phyloP scores from a whole-genome alignment of 2,888 invertebrate genomes.

The Chaitophorus viminalis region DNA sequence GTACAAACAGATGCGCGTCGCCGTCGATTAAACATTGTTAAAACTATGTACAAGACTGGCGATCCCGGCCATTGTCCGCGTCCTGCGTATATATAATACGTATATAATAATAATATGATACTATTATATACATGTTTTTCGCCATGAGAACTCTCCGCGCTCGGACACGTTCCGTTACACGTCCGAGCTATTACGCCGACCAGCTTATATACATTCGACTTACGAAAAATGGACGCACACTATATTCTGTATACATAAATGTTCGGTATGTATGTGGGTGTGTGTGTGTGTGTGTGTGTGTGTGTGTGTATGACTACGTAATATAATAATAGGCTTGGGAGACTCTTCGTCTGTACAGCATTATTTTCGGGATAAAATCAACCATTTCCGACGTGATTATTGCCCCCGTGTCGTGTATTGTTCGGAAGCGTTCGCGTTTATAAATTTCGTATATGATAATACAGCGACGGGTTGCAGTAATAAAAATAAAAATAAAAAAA shows the following conservation, averaged over 20 bases:
- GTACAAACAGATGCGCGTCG: not conserved
- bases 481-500: not conserved
- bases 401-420: not conserved
- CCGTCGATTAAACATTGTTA: conserved; percentile 25
- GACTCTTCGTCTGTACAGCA: not conserved
- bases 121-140: not conserved
- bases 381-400: conserved; percentile 38
- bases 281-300: not conserved
- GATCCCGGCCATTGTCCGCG: conserved; percentile 35
- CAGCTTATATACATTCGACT: not conserved
- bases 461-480: not conserved
- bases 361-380: not conserved
- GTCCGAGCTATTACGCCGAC: conserved; percentile 8
- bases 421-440: not conserved
- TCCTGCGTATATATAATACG: too few species aligned
- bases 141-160: conserved; percentile 37
- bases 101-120: not conserved
- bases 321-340: conserved; percentile 36
- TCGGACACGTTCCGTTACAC: conserved; percentile 47
- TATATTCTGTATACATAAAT: not conserved
- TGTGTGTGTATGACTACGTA: not conserved
- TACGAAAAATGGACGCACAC: not conserved
- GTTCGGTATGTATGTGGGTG: not conserved
- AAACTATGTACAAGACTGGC: not conserved
- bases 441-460: not conserved